Evolutionary conservation across 2,113 vertebrate genomes (phyloP).

Genomic region (Todiramphus chloris): DNA sequence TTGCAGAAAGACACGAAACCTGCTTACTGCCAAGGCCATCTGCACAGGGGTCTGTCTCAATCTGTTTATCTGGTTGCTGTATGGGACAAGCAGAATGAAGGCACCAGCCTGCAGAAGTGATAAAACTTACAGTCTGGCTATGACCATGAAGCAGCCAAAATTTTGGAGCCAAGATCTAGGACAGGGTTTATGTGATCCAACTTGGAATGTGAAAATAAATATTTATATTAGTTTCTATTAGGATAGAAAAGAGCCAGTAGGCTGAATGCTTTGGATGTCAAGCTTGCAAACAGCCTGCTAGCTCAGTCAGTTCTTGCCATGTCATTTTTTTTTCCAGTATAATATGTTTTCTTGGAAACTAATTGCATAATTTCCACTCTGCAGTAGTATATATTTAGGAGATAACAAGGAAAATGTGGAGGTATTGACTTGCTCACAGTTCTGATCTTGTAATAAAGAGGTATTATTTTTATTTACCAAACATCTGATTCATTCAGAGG

Average conservation of each 20-base stretch:
- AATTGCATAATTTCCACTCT: neutral
- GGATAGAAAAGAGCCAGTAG: neutral
- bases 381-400: neutral
- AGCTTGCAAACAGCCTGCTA: neutral
- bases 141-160: neutral
- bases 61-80: neutral
- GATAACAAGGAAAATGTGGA: neutral
- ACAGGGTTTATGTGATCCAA: neutral
- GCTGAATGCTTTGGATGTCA: neutral
- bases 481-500: neutral
- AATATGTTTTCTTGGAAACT: neutral
- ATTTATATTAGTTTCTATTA: conserved; percentile 3
- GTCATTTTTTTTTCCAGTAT: neutral
- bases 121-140: neutral
- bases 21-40: neutral
- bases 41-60: neutral
- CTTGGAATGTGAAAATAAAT: conserved; percentile 14
- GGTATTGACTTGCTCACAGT: neutral
- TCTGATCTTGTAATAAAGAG: neutral
- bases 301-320: neutral
- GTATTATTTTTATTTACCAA: neutral
- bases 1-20: neutral
- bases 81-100: neutral
- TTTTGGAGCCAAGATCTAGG: neutral
- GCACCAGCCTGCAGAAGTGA: neutral